Conservation (phyloP, 2,888 invertebrate genomes). For the Diarsia mendica region DNA sequence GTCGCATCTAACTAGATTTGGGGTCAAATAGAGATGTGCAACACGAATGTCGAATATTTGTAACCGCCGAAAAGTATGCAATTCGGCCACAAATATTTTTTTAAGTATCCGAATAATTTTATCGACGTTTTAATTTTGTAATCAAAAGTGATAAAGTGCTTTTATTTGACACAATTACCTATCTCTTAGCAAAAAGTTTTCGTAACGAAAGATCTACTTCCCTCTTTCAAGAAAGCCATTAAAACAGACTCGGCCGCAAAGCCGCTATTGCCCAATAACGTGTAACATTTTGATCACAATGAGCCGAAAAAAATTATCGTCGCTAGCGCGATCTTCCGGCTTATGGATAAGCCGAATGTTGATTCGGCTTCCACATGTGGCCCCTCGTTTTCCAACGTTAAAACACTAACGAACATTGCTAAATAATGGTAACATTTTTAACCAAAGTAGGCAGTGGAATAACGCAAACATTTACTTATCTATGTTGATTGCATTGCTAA, state of each 20-base stretch:
- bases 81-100: not conserved
- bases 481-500: slow-evolving; percentile 87
- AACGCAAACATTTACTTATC: slow-evolving; percentile 85
- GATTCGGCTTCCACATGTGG: not conserved
- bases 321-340: slow-evolving; percentile 17
- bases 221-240: slow-evolving; percentile 13
- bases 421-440: slow-evolving; percentile 68
- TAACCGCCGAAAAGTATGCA: not conserved
- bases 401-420: slow-evolving; percentile 53
- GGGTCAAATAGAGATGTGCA: not conserved
- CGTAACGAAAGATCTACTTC: not conserved
- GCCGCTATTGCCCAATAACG: slow-evolving; percentile 7
- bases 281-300: slow-evolving; percentile 40
- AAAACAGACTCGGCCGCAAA: slow-evolving; percentile 6
- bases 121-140: not conserved
- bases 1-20: slow-evolving; percentile 22
- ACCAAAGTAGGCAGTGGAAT: slow-evolving; percentile 65
- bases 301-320: slow-evolving; percentile 23
- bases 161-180: slow-evolving; percentile 4
- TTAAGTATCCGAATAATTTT: not conserved
- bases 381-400: slow-evolving; percentile 43
- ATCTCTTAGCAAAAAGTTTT: not conserved
- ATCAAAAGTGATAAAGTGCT: too few species aligned
- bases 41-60: not conserved
- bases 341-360: too few species aligned